phyloP scores from a whole-genome alignment of 2,797 vertebrate genomes.

The Esox masquinongy region DNA sequence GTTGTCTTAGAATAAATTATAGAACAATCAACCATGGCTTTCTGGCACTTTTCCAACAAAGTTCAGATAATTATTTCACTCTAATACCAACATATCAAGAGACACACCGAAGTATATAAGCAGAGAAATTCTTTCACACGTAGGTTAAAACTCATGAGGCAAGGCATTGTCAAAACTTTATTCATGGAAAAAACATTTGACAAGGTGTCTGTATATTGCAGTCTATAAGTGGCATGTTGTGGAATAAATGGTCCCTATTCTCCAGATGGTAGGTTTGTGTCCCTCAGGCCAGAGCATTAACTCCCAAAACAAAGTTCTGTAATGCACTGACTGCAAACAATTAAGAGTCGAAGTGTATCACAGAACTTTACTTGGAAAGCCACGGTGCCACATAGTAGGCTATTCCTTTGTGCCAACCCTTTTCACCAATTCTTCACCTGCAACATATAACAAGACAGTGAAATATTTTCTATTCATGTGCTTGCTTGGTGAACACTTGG shows the following conservation, averaged over 20 bases:
- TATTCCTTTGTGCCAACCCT: conserved; percentile 63
- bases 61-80: conserved; percentile 3
- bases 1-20: conserved; percentile 1
- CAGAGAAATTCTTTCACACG: not conserved
- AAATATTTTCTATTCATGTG: conserved; percentile 23
- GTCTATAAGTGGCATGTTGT: conserved; percentile 7
- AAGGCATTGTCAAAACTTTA: conserved; percentile 54
- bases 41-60: not conserved
- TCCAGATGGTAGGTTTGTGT: conserved; percentile 61
- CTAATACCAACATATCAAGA: not conserved
- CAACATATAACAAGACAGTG: conserved; percentile 46
- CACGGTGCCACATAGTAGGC: conserved; percentile 73
- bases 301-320: conserved; percentile 90
- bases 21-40: conserved; percentile 6
- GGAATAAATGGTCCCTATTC: conserved; percentile 20
- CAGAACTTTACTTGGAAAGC: conserved; percentile 89
- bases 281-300: conserved; percentile 66
- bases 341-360: conserved; percentile 84
- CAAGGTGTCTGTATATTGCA: not conserved
- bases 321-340: conserved; percentile 86
- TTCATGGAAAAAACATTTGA: conserved; percentile 28
- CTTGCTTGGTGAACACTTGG: not conserved
- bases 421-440: conserved; percentile 63
- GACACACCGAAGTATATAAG: not conserved
- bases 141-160: conserved; percentile 24